Base-by-base conservation (phyloP, 2,113 vertebrate species). In the Helogale parvula region DNA sequence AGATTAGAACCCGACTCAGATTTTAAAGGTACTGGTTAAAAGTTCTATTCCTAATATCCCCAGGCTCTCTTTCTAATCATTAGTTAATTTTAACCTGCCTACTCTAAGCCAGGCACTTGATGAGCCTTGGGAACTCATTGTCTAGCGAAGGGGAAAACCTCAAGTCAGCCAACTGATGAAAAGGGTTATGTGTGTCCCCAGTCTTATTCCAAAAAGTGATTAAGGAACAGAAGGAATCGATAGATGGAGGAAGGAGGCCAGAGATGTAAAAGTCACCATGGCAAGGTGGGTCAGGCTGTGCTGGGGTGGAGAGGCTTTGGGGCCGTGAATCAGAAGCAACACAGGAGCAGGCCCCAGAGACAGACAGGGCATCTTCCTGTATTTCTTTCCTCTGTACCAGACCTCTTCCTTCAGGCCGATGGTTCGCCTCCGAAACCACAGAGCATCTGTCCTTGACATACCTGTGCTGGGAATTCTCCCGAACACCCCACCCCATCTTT, bases 1-100 rank as follows among this genome's bases (percentile, higher is more conserved):
- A 27, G 23, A 41, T 45, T 54, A 76, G 52, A 93, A 72, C 4
- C 3, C 38, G 74, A 63, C 2, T 68, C 35, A 35, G 25, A 79
- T 82, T 82, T 47, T 38, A 85, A 93, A 96, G 66, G 47, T 82
- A 52, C n/a, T 19, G 45, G 27, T 29, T 92, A 94, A 85, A 79
- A 25, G 19, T 71, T 54, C n/a, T 68, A 52, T 85, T 97, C 79
- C 38, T 71, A 92, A 77, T 96, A 83, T 15, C 10, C 47, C 2
- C 38, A 96, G 54, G 47, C 63, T 89, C 89, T 50, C 71, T 82
- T 82, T 83, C 12, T 19, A 94, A 29, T 68, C 41, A 93, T n/a
- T 80, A 72, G 85, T 86, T 85, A 68, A 63, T 69, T 87, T 91
- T 95, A 96, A 90, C 3, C 7, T 35, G 38, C 57, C 83, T 89